Conservation (phyloP, 30 jellyfish, hydroid and myxozoan genomes). For the Aurelia sp. region DNA sequence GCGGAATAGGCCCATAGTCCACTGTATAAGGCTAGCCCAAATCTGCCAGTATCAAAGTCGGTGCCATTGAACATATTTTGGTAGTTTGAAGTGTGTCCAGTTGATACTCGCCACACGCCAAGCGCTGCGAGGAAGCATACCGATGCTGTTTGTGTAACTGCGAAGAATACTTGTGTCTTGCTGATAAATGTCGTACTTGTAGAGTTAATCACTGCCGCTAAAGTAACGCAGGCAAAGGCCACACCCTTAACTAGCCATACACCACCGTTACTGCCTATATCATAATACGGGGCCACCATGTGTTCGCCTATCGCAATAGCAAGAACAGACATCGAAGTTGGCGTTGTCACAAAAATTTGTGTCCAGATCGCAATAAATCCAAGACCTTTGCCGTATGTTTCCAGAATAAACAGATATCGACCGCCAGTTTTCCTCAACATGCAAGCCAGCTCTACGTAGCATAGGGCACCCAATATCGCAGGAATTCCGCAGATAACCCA, state of each 20-base stretch:
- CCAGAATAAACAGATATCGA: neutral
- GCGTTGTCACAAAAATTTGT: conserved; percentile 1
- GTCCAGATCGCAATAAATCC: conserved; percentile 10
- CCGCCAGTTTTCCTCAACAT: conserved; percentile 18
- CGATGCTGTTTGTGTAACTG: neutral
- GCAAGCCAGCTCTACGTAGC: conserved; percentile 10
- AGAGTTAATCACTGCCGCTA: conserved; percentile 3
- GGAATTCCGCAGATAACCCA: conserved; percentile 13
- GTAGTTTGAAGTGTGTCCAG: conserved; percentile 6
- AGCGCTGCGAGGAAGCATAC: neutral
- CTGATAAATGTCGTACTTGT: neutral
- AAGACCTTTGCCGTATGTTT: neutral
- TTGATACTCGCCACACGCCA: conserved; percentile 27
- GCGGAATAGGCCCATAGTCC: conserved; percentile 36
- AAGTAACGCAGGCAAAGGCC: neutral
- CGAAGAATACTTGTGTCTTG: conserved; percentile 2
- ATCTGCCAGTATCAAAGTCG: neutral
- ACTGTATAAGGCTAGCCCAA: conserved; percentile 16
- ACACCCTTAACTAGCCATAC: conserved; percentile 5
- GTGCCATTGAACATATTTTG: conserved; percentile 1
- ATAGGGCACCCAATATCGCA: conserved; percentile 2
- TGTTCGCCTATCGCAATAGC: conserved; percentile 23
- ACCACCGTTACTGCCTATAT: neutral
- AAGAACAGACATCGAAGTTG: neutral
- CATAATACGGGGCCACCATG: conserved; percentile 1